Base-by-base conservation (phyloP, 2,113 vertebrate genomes). In the Toxotes chatareus region DNA sequence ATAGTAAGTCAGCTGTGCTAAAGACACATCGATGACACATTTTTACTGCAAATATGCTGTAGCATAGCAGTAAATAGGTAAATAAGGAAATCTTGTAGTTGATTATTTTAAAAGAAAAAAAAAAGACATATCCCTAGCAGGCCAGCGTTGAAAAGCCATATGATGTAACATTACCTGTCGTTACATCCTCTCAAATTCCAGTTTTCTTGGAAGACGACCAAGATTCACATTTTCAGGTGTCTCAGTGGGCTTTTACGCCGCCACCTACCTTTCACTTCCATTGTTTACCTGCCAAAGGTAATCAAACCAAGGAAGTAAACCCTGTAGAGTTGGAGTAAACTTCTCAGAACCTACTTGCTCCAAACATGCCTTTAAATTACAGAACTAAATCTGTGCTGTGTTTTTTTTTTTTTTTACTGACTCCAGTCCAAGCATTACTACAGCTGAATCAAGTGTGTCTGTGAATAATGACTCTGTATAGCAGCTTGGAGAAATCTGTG, bases 371-470 rank as follows among this genome's bases (percentile, higher is more conserved):
- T 69, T 59, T 56, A 69, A 68, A 71, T 76, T 7, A 31, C 19
- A 36, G 53, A 59, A 70, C 42, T 51, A 62, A 80, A 51, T 51
- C 51, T 57, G 1, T 44, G 57, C 14, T 42, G 36, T 53, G 66
- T 53, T 38, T 44, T 27, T 72, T 64, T 80, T 3, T 38, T 44
- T 27, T 72, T 64, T 80, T 3, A 82, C 71, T 7, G 69, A 55
- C 65, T 65, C 60, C 62, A 17, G 57, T 57, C 47, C 67, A 47
- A 64, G 56, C 74, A 5, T 71, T 34, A 27, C 38, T 51, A 3
- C 4, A n/a, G 70, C 65, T 74, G 79, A 88, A 85, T 85, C 53
- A 44, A 85, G 78, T 84, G 87, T 89, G 69, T 86, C 82, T 68
- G 82, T 87, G 79, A 79, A 86, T 77, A 89, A 89, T 90, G 65